Evolutionary conservation across 2,113 vertebrate species (phyloP).

Genomic region (Menura novaehollandiae): DNA sequence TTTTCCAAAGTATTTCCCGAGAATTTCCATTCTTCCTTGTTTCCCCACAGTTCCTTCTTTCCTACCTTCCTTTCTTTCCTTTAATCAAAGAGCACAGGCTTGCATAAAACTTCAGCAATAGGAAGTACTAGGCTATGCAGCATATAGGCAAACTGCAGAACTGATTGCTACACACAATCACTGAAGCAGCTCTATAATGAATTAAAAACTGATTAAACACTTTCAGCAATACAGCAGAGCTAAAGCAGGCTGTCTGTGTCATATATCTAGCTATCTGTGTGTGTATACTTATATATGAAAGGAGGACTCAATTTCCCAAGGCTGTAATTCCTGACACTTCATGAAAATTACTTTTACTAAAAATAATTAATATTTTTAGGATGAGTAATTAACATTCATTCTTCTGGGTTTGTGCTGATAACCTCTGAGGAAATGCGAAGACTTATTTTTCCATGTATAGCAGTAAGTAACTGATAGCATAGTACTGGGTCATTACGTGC

Average conservation of each 20-base stretch:
- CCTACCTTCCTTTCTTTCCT: neutral
- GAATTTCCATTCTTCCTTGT: neutral
- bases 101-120: neutral
- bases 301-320: neutral
- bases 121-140: neutral
- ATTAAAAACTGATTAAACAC: neutral
- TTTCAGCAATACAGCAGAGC: neutral
- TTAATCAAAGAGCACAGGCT: neutral
- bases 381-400: slow-evolving; percentile 31
- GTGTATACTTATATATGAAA: neutral
- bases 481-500: neutral
- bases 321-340: neutral
- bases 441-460: neutral
- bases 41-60: neutral
- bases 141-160: neutral
- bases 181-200: neutral
- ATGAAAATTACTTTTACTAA: slow-evolving; percentile 10
- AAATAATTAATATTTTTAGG: slow-evolving; percentile 21
- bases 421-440: neutral
- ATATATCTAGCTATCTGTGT: fast-evolving
- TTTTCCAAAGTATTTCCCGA: neutral
- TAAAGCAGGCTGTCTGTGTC: neutral
- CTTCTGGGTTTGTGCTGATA: neutral
- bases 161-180: neutral
- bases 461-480: neutral